Evolutionary conservation across 2,113 vertebrate species (phyloP).

Genomic region (Progne subis): DNA sequence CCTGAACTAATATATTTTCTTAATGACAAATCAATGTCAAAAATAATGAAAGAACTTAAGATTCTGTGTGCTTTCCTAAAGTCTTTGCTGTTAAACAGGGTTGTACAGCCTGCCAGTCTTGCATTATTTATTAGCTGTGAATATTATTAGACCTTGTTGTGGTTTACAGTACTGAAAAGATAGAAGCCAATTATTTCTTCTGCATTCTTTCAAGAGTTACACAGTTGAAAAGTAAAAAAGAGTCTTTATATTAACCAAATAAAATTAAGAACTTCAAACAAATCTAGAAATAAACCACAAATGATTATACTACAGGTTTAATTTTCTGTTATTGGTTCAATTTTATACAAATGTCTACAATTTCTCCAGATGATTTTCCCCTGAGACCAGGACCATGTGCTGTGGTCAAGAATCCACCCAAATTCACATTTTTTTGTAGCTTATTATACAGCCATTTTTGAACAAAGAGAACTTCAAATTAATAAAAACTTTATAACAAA

Average conservation of each 20-base stretch:
- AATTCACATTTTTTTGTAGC: background rate
- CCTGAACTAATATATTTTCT: slow-evolving; percentile 76
- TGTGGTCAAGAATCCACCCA: background rate
- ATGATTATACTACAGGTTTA: background rate
- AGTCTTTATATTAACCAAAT: background rate
- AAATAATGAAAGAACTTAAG: slow-evolving; percentile 77
- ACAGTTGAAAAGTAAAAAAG: background rate
- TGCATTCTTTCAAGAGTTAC: background rate
- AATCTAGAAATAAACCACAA: background rate
- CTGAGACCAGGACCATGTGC: background rate
- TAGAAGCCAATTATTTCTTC: slow-evolving; percentile 21
- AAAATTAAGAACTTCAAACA: background rate
- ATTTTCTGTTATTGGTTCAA: background rate
- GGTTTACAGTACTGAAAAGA: slow-evolving; percentile 35
- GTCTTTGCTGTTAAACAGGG: slow-evolving; percentile 63
- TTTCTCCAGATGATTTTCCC: background rate
- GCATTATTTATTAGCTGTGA: slow-evolving; percentile 57
- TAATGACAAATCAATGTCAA: slow-evolving; percentile 83
- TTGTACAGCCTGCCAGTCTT: slow-evolving; percentile 57
- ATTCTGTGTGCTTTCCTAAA: slow-evolving; percentile 65
- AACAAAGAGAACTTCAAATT: background rate
- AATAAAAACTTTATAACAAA: background rate
- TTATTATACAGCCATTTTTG: background rate
- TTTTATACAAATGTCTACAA: background rate
- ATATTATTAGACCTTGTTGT: slow-evolving; percentile 37